phyloP scores from a whole-genome alignment of 2,797 vertebrate genomes.

The Heterohyrax brucei region DNA sequence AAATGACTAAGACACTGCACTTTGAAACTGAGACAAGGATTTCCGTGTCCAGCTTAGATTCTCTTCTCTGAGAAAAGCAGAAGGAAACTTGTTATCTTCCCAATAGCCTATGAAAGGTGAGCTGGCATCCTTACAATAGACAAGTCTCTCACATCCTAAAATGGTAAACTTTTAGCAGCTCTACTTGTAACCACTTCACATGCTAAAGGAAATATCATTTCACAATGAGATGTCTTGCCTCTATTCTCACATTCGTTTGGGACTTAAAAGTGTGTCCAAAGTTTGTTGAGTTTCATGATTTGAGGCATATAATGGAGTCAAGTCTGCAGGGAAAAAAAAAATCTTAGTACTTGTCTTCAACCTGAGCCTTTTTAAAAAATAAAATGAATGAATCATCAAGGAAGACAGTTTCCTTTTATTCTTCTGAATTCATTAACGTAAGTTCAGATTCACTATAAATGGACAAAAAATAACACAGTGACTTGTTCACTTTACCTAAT shows the following conservation, averaged over 20 bases:
- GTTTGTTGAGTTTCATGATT: slow-evolving; percentile 72
- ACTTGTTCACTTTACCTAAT: not conserved
- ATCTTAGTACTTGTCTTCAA: slow-evolving; percentile 59
- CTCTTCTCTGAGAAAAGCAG: not conserved
- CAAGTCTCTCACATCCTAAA: slow-evolving; percentile 83
- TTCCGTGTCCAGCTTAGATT: not conserved
- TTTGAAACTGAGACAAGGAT: slow-evolving; percentile 2
- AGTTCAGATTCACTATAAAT: slow-evolving; percentile 57
- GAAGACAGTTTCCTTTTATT: slow-evolving; percentile 26
- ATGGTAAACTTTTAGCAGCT: slow-evolving; percentile 78
- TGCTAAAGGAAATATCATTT: slow-evolving; percentile 79
- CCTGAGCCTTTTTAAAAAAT: not conserved
- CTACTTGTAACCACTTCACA: slow-evolving; percentile 70
- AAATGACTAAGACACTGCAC: not conserved
- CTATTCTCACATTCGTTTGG: slow-evolving; percentile 77
- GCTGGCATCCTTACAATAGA: slow-evolving; percentile 66
- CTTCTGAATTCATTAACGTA: slow-evolving; percentile 43
- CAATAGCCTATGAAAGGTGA: slow-evolving; percentile 74
- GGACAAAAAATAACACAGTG: not conserved
- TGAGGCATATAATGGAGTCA: slow-evolving; percentile 64
- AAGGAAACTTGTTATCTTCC: slow-evolving; percentile 29
- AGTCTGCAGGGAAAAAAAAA: slow-evolving; percentile 49
- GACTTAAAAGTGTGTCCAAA: slow-evolving; percentile 75
- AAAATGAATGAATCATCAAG: not conserved
- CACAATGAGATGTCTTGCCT: slow-evolving; percentile 78